Conservation (phyloP, 2,888 invertebrate species). For the Aporophyla nigra region DNA sequence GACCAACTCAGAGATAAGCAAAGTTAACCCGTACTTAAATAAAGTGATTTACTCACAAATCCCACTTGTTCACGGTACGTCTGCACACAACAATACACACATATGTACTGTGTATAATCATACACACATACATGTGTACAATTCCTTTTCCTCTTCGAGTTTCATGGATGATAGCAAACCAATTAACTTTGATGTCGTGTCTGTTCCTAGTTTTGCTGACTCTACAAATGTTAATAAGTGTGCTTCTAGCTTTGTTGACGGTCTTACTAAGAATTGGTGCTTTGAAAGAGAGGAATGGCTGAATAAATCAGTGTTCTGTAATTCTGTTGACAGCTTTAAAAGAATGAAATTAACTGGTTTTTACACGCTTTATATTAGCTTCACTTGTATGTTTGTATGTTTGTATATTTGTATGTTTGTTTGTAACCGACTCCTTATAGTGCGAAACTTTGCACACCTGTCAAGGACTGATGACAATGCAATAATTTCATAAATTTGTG, state of each 20-base stretch:
- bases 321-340: not conserved
- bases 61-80: slow-evolving; percentile 53
- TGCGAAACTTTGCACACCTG: too few relatives aligned
- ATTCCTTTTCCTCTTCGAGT: slow-evolving; percentile 67
- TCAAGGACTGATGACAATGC: too few relatives aligned
- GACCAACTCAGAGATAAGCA: not conserved
- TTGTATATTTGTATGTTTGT: too few relatives aligned
- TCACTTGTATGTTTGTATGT: too few relatives aligned
- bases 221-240: slow-evolving; percentile 10
- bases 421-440: too few relatives aligned
- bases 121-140: slow-evolving; percentile 31
- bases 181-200: slow-evolving; percentile 72
- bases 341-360: not conserved
- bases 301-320: not conserved
- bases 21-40: slow-evolving; percentile 13
- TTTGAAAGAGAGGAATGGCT: not conserved
- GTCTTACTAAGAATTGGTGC: not conserved
- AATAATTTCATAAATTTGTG: too few relatives aligned
- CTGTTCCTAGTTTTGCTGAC: slow-evolving; percentile 42
- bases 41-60: slow-evolving; percentile 50
- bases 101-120: slow-evolving; percentile 30
- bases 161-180: slow-evolving; percentile 74
- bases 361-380: too few relatives aligned
- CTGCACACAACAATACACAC: slow-evolving; percentile 49
- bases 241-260: slow-evolving; percentile 2